phyloP scores from a whole-genome alignment of 2,888 invertebrate genomes.

The Oscheius onirici region DNA sequence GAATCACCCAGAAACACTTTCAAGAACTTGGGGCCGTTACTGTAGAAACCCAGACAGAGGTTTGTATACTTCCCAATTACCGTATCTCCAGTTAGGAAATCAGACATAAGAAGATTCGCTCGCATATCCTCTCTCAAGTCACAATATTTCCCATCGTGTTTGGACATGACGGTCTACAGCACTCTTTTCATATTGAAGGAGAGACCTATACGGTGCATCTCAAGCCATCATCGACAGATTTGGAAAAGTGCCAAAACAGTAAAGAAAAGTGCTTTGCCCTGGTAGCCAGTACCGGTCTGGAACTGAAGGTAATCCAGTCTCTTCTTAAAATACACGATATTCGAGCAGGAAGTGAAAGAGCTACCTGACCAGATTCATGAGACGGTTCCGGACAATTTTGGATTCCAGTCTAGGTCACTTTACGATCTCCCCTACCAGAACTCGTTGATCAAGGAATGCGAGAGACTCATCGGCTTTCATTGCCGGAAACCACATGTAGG shows the following conservation, averaged over 20 bases:
- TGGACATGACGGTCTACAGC: background rate
- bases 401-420: background rate
- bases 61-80: no score
- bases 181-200: conserved; percentile 7
- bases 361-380: background rate
- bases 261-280: conserved; percentile 16
- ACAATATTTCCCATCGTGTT: conserved; percentile 18
- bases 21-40: background rate
- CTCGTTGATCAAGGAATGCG: background rate
- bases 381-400: background rate
- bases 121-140: background rate
- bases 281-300: background rate
- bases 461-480: background rate
- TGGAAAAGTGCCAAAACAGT: background rate
- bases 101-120: background rate
- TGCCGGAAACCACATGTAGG: background rate
- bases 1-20: background rate
- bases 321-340: background rate
- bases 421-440: background rate
- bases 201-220: background rate
- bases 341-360: background rate
- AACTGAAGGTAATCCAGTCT: background rate
- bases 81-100: no score
- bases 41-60: background rate
- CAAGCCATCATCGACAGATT: background rate